Evolutionary conservation across 2,113 vertebrate genomes (phyloP).

Genomic region (Sinocyclocheilus anshuiensis): DNA sequence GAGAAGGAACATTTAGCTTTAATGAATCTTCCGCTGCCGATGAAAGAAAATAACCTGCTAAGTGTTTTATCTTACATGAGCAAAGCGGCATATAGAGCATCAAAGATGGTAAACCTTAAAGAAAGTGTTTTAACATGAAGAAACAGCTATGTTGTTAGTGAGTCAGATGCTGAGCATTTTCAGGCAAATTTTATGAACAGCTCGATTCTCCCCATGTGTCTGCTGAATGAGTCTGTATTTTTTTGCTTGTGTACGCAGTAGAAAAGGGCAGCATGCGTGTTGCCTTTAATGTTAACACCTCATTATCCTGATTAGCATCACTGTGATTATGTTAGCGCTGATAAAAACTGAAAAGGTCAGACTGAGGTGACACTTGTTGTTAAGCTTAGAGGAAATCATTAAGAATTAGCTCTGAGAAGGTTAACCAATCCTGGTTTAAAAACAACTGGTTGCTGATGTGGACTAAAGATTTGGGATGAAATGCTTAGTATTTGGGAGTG

Average conservation of each 20-base stretch:
- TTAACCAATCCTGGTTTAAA: conserved; percentile 65
- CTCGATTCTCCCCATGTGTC: conserved; percentile 6
- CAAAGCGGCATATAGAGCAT: neutral
- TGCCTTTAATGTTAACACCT: conserved; percentile 54
- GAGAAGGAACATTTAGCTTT: neutral
- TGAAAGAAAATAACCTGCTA: neutral
- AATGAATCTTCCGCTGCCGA: neutral
- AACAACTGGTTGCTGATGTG: conserved; percentile 64
- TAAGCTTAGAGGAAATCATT: conserved; percentile 63
- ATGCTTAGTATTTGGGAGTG: conserved; percentile 14
- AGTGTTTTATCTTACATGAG: conserved; percentile 4
- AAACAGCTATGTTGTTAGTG: neutral
- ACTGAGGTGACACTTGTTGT: conserved; percentile 48
- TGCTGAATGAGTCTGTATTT: neutral
- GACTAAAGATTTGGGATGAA: conserved; percentile 56
- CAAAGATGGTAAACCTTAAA: conserved; percentile 6
- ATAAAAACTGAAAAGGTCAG: conserved; percentile 75
- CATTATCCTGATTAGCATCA: conserved; percentile 71
- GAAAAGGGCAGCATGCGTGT: conserved; percentile 35
- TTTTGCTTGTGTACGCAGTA: neutral
- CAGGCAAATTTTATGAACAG: neutral
- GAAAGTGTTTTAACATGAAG: neutral
- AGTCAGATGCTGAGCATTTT: neutral
- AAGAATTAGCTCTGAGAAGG: conserved; percentile 74
- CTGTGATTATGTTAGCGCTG: conserved; percentile 65